Base-by-base conservation (phyloP, 1,140 invertebrate species). In the Drosophila ercepeae region DNA sequence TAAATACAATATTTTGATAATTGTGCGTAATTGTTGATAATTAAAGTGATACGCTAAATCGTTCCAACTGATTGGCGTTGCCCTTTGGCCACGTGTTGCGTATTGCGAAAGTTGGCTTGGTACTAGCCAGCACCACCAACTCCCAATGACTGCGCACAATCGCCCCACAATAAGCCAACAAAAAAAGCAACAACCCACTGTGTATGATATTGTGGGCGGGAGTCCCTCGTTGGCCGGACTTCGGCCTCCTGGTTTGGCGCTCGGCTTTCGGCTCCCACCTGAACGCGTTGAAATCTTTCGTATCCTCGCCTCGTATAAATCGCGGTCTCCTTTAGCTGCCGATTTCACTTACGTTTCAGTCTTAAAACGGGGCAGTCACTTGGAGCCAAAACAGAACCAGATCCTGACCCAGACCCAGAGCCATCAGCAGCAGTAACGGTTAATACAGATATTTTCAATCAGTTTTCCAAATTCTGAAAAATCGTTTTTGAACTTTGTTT, bases 271-370 rank as follows among this genome's bases (percentile, higher is more conserved):
- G 18, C 42, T 23, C 41, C 39, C 46, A 67, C 64, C 64, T 68
- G 64, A 53, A 68, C 61, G 55, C 76, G 72, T 81, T 88, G 77
- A 88, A 86, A 88, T 86, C 81, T 89, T 86, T 86, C 44, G 82
- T 82, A 86, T 86, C 69, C 63, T 82, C 76, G 82, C 49, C 58
- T 59, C 78, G 76, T 86, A 86, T 86, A 86, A 86, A 86, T 88
- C 70, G 73, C 49, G 69, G 58, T 61, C 74, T 67, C 50, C 64
- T 86, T 63, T 54, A 27, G 59, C 63, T 75, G 69, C 73, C 64
- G 83, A 75, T 82, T 86, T 67, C 82, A 86, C 82, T 89, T 67
- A 81, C 77, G 83, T 82, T 89, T 86, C 63, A 75, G 74, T 75
- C 86, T 69, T 60, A 82, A 71, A 82, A 74, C 74, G 64, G 82